phyloP scores from a whole-genome alignment of 2,888 invertebrate genomes.

The Acrobasis consociella region DNA sequence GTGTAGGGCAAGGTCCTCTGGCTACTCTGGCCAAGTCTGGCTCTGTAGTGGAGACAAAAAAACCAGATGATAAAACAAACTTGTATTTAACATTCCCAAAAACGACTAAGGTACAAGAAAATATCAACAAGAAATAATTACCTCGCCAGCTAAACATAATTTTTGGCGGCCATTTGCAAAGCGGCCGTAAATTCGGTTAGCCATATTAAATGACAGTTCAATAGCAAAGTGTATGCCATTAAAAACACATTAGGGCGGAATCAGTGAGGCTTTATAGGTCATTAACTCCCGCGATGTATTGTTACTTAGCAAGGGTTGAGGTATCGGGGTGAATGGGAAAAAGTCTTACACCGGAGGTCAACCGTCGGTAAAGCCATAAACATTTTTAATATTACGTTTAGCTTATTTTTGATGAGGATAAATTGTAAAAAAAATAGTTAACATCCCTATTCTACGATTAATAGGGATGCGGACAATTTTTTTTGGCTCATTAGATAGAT shows the following conservation, averaged over 20 bases:
- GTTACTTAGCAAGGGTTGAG: conserved; percentile 47
- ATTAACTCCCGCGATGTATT: conserved; percentile 62
- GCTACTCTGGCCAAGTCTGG: too few species aligned
- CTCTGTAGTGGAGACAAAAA: too few species aligned
- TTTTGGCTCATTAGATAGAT: too few species aligned
- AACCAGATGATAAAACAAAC: too few species aligned
- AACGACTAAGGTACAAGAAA: background rate
- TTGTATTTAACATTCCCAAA: too few species aligned
- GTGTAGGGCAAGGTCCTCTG: too few species aligned
- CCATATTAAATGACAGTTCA: conserved; percentile 70
- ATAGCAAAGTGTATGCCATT: conserved; percentile 73
- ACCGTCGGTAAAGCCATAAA: background rate
- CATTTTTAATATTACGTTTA: background rate
- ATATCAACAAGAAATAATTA: conserved; percentile 8
- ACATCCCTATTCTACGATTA: too few species aligned
- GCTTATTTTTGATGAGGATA: too few species aligned
- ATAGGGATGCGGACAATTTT: too few species aligned
- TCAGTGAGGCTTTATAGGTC: conserved; percentile 66
- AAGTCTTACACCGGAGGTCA: conserved; percentile 13
- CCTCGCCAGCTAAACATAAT: conserved; percentile 3
- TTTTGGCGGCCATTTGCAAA: conserved; percentile 26
- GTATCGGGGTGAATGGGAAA: conserved; percentile 32
- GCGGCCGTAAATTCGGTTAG: conserved; percentile 57
- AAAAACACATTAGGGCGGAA: conserved; percentile 74
- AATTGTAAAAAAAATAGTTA: too few species aligned